Conservation (phyloP, 2,113 vertebrate species). For the Peucedramus taeniatus region DNA sequence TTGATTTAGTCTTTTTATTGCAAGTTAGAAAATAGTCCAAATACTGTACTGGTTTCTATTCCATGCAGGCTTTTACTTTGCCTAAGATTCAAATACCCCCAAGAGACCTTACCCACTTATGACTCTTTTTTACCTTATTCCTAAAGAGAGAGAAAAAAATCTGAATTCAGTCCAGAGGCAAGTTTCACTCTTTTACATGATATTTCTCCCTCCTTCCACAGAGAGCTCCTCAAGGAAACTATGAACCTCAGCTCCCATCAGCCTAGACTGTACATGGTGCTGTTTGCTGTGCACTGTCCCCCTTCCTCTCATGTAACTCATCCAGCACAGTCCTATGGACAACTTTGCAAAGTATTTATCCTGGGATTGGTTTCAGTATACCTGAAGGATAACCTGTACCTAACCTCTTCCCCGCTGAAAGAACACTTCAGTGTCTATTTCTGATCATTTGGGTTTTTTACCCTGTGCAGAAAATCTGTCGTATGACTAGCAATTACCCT, state of each 20-base stretch:
- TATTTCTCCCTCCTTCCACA: neutral
- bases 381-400: neutral
- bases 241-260: neutral
- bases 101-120: neutral
- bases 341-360: neutral
- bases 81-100: neutral
- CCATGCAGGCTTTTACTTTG: neutral
- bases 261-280: fast-evolving
- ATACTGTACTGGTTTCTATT: neutral
- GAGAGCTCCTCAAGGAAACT: neutral
- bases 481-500: neutral
- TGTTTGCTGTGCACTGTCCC: neutral
- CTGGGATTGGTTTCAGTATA: neutral
- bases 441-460: neutral
- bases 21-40: neutral
- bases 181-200: neutral
- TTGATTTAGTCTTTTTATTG: neutral
- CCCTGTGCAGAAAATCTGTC: neutral
- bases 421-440: neutral
- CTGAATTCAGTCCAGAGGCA: neutral
- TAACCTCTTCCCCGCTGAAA: neutral
- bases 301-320: neutral
- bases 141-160: neutral
- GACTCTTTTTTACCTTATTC: neutral
- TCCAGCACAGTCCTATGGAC: neutral